phyloP scores from a whole-genome alignment of 1,140 invertebrate genomes.

The Bombus superbus region DNA sequence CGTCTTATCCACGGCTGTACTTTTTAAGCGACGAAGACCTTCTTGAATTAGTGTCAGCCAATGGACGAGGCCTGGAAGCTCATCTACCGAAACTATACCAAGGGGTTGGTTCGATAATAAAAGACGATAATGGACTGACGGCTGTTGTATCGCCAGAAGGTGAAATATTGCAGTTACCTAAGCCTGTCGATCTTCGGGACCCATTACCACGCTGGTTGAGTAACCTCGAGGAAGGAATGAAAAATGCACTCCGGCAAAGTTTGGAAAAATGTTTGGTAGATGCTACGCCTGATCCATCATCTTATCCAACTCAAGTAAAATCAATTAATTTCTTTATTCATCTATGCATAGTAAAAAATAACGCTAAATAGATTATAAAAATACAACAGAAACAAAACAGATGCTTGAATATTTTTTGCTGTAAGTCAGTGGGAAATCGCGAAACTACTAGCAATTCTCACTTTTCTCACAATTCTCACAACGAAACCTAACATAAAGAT shows the following conservation, averaged over 20 bases:
- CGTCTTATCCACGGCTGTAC: constrained; percentile 96
- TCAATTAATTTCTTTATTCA: neutral
- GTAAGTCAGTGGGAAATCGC: too few relatives aligned
- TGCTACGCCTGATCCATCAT: constrained; percentile 71
- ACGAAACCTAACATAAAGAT: too few relatives aligned
- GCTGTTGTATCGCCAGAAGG: constrained; percentile 92
- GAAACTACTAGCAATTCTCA: too few relatives aligned
- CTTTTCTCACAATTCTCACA: too few relatives aligned
- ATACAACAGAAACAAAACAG: too few relatives aligned
- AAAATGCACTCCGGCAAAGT: constrained; percentile 69
- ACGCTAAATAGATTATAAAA: neutral
- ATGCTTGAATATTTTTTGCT: too few relatives aligned
- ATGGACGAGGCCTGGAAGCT: constrained; percentile 93
- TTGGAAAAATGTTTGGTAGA: constrained; percentile 77
- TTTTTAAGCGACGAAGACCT: constrained; percentile 99
- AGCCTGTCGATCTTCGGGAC: constrained; percentile 85
- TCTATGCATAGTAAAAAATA: neutral
- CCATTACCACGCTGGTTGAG: constrained; percentile 75
- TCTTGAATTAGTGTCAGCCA: constrained; percentile 93
- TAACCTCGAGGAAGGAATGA: constrained; percentile 77
- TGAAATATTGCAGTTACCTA: constrained; percentile 91
- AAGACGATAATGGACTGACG: constrained; percentile 85
- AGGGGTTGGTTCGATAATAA: constrained; percentile 91
- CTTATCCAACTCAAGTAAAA: constrained; percentile 78
- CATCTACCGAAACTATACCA: constrained; percentile 98